A percentile compares a stretch with the other conserved stretches of the same genome.
These are phyloP conservation scores for Proales similis DNA, from an alignment of 1,140 invertebrate species.

Conservation along the genomic window DNA sequence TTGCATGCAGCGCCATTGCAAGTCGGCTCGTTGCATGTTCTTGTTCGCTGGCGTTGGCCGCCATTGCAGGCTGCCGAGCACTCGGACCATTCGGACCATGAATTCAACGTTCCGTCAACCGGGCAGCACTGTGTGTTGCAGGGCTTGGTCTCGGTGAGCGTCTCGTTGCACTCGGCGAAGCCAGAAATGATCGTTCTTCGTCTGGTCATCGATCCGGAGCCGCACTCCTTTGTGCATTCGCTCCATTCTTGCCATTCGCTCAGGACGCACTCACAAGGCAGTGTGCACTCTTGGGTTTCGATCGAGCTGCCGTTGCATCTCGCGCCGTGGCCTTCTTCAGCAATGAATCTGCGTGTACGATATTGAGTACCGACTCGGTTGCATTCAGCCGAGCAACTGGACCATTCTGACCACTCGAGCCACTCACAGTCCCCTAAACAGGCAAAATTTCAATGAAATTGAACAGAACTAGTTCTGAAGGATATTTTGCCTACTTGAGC, in stretches of 20 bases:
- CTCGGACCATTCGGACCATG: slow-evolving; percentile 60
- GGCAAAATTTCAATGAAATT: not conserved
- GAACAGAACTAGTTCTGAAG: not conserved
- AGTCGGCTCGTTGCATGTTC: slow-evolving; percentile 55
- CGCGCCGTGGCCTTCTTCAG: not conserved
- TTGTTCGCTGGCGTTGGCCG: slow-evolving; percentile 59
- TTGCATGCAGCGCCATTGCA: slow-evolving; percentile 33
- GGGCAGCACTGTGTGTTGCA: slow-evolving; percentile 39
- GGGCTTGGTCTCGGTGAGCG: not conserved
- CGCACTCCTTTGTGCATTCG: slow-evolving; percentile 20
- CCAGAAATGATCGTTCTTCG: not conserved
- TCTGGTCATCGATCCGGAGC: slow-evolving; percentile 5
- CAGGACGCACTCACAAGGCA: not conserved
- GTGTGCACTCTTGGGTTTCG: not conserved
- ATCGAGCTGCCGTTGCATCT: slow-evolving; percentile 2
- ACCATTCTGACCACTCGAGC: slow-evolving; percentile 36
- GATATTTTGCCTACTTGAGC: not conserved
- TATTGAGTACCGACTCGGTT: slow-evolving; percentile 6
- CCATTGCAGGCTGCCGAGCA: slow-evolving; percentile 62
- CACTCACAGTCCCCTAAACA: slow-evolving; percentile 27
- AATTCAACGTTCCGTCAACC: slow-evolving; percentile 59
- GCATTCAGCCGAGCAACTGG: slow-evolving; percentile 35
- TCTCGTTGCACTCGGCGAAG: slow-evolving; percentile 1
- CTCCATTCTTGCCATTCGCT: slow-evolving; percentile 33
- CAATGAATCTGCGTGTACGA: not conserved